These are phyloP conservation scores for Stratiomys singularior DNA, from an alignment of 2,888 invertebrate genomes.

Conservation along the genomic window DNA sequence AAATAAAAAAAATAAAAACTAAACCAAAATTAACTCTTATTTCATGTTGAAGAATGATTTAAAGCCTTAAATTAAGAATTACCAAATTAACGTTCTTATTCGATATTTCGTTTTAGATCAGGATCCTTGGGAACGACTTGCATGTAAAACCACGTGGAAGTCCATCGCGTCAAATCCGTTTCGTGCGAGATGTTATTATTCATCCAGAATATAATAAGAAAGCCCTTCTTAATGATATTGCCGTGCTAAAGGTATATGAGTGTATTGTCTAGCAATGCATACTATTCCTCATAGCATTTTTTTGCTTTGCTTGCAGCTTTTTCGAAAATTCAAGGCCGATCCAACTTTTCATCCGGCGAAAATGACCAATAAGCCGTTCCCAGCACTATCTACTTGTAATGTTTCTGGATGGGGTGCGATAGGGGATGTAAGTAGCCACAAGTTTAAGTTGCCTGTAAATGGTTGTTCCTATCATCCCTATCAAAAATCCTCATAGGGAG, in stretches of 20 bases:
- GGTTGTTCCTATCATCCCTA: too few species aligned
- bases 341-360: background rate
- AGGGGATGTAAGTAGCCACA: background rate
- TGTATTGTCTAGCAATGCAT: background rate
- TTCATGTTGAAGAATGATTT: too few species aligned
- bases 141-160: background rate
- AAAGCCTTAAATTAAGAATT: too few species aligned
- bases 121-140: slow-evolving; percentile 4
- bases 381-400: background rate
- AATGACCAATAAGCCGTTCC: background rate
- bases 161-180: background rate
- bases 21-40: too few species aligned
- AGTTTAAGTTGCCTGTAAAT: background rate
- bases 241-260: background rate
- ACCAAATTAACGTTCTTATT: too few species aligned
- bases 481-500: too few species aligned
- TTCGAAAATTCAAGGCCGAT: too few species aligned
- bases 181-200: background rate
- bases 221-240: background rate
- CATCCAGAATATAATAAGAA: slow-evolving; percentile 7
- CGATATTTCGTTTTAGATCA: background rate
- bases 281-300: background rate
- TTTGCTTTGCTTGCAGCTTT: background rate
- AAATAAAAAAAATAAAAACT: too few species aligned
- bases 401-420: slow-evolving; percentile 17